Percentiles rank a stretch among this genome's conserved stretches.
phyloP scores from a whole-genome alignment of 2,888 invertebrate genomes.

The Heteropelma amictum region DNA sequence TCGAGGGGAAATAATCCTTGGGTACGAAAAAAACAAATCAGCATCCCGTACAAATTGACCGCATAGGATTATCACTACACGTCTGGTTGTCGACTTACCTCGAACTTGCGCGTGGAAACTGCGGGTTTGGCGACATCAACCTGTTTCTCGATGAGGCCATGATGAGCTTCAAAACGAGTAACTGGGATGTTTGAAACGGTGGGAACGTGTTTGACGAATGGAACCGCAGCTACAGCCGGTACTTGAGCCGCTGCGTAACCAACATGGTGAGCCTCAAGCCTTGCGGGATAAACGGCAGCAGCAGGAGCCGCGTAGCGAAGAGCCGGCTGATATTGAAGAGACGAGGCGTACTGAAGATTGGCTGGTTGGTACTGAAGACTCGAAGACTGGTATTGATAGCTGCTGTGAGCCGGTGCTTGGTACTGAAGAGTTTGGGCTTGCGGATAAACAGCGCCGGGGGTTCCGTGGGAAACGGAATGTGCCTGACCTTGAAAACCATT shows the following conservation, averaged over 20 bases:
- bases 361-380: slow-evolving; percentile 47
- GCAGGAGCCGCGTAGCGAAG: slow-evolving; percentile 52
- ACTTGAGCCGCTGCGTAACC: slow-evolving; percentile 73
- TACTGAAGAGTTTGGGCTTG: slow-evolving; percentile 38
- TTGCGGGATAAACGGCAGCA: slow-evolving; percentile 62
- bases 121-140: slow-evolving; percentile 82
- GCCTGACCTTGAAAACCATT: slow-evolving; percentile 67
- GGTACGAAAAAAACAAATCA: too few species aligned
- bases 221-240: slow-evolving; percentile 71
- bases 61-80: neutral
- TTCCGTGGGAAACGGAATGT: slow-evolving; percentile 63
- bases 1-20: too few species aligned
- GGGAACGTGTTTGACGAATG: slow-evolving; percentile 76
- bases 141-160: slow-evolving; percentile 79
- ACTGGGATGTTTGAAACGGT: slow-evolving; percentile 79
- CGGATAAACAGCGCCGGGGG: slow-evolving; percentile 39
- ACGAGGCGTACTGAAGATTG: slow-evolving; percentile 37
- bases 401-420: slow-evolving; percentile 10
- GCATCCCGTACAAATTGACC: neutral
- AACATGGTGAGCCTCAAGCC: slow-evolving; percentile 68
- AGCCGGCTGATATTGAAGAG: slow-evolving; percentile 48
- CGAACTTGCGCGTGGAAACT: slow-evolving; percentile 80
- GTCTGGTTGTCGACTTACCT: slow-evolving; percentile 65
- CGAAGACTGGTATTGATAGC: slow-evolving; percentile 29
- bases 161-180: slow-evolving; percentile 78